Percentiles rank a stretch among this genome's conserved stretches.
These are phyloP conservation scores for Oryzias javanicus DNA, from an alignment of 2,113 vertebrate species.

Conservation along the genomic window DNA sequence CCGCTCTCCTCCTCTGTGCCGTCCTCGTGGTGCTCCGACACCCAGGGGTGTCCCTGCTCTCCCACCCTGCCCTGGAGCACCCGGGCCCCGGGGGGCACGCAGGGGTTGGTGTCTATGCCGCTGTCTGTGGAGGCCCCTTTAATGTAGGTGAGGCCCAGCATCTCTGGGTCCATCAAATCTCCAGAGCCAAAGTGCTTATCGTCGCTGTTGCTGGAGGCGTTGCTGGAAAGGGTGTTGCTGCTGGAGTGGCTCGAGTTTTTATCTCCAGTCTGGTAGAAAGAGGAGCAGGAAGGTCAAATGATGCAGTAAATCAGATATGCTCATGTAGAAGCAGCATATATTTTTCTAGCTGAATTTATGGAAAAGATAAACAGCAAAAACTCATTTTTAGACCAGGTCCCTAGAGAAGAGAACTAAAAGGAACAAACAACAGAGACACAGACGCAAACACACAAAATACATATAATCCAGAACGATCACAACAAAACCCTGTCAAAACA, in stretches of 20 bases:
- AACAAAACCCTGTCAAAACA: no score
- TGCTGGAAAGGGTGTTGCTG: conserved; percentile 93
- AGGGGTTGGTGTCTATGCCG: conserved; percentile 91
- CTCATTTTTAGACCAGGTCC: no score
- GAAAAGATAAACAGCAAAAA: no score
- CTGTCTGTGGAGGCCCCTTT: conserved; percentile 96
- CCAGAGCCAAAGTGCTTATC: conserved; percentile 94
- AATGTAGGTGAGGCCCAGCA: conserved; percentile 89
- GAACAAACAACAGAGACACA: no score
- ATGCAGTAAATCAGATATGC: conserved; percentile 25
- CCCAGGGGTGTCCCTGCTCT: conserved; percentile 82
- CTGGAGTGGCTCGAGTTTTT: conserved; percentile 94
- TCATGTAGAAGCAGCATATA: conserved; percentile 36
- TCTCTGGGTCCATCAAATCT: conserved; percentile 91
- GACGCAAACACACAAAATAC: no score
- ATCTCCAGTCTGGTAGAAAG: conserved; percentile 81
- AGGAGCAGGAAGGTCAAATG: neutral
- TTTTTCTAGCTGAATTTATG: conserved; percentile 12
- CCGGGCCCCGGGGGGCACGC: conserved; percentile 80
- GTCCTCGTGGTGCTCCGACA: conserved; percentile 72
- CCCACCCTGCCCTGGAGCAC: conserved; percentile 76
- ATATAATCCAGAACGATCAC: no score
- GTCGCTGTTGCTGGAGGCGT: conserved; percentile 92
- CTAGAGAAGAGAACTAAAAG: no score
- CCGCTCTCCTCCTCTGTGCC: conserved; percentile 78